Evolutionary conservation across 2,113 vertebrate genomes (phyloP), one percentile per base, ranked within the genome.

Genomic region (Tor tambroides): DNA sequence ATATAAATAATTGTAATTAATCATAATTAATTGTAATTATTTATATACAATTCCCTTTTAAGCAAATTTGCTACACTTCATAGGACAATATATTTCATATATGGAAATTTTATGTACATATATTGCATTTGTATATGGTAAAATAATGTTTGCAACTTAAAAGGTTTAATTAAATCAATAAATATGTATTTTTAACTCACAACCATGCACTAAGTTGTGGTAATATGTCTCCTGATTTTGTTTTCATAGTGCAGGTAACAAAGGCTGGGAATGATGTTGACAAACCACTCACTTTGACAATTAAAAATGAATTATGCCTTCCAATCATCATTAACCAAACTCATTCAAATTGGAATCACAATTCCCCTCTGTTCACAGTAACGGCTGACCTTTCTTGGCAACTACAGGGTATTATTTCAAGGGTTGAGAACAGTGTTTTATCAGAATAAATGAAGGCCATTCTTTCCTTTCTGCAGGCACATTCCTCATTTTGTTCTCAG

Each of bases 401-500:
- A 32, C 28, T 15, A 15, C 14, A 69, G 14, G 28, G 9, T 71
- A 71, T 71, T 71, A 85, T 86, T 87, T 77, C 80, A 54, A 30
- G n/a, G 38, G 46, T 77, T 63, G 83, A 77, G 54, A 85, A 84
- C 23, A 79, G 67, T 69, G 80, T 65, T 77, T 80, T 65, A 88
- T 81, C 59, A 71, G 61, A 86, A 90, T 88, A 81, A 87, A 90
- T 69, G 81, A 86, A 78, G 63, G 17, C 35, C 59, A 59, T 23
- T 43, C 69, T 80, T 87, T 65, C 65, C 61, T 85, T 69, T 84
- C 86, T 43, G 51, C 54, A 6, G 71, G 84, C 32, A n/a, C 51
- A 63, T 51, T 46, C 76, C 35, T 76, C 49, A 79, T 85, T 87
- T 87, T 35, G 78, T 80, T 46, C 83, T 74, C 26, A 65, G 46